phyloP scores from a whole-genome alignment of 2,113 vertebrate species.

The Zapus hudsonius region DNA sequence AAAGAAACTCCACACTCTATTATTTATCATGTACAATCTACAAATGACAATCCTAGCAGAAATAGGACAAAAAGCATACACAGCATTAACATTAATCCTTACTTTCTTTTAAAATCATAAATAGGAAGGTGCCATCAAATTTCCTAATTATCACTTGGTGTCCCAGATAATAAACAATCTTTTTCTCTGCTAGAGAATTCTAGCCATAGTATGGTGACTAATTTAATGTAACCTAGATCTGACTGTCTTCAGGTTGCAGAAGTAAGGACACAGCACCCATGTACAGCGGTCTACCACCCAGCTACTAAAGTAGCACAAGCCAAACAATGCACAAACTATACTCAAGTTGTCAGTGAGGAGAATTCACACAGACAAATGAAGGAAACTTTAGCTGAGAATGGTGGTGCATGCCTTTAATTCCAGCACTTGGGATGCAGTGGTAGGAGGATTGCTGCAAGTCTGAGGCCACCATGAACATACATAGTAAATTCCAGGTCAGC shows the following conservation, averaged over 20 bases:
- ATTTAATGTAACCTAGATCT: background rate
- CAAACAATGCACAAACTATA: background rate
- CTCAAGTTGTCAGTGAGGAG: background rate
- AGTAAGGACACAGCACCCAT: background rate
- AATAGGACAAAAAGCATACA: background rate
- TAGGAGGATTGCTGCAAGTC: too few relatives aligned
- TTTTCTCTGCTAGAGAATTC: background rate
- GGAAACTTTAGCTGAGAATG: too few relatives aligned
- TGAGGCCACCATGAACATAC: too few relatives aligned
- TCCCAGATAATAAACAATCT: background rate
- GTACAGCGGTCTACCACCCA: background rate
- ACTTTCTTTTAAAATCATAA: constrained; percentile 5
- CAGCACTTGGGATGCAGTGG: too few relatives aligned
- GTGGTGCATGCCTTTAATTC: too few relatives aligned
- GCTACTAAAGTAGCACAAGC: background rate
- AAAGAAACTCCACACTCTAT: background rate
- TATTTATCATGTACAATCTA: background rate
- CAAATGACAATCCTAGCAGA: background rate
- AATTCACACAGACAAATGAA: background rate
- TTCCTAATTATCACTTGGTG: background rate
- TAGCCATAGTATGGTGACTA: background rate
- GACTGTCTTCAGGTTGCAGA: background rate
- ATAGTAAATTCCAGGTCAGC: too few relatives aligned
- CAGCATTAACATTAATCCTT: background rate
- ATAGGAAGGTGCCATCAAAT: background rate